Percentiles rank a stretch among this genome's conserved stretches.
These are phyloP conservation scores for Melanophora roralis DNA, from an alignment of 2,888 invertebrate genomes.

Conservation along the genomic window DNA sequence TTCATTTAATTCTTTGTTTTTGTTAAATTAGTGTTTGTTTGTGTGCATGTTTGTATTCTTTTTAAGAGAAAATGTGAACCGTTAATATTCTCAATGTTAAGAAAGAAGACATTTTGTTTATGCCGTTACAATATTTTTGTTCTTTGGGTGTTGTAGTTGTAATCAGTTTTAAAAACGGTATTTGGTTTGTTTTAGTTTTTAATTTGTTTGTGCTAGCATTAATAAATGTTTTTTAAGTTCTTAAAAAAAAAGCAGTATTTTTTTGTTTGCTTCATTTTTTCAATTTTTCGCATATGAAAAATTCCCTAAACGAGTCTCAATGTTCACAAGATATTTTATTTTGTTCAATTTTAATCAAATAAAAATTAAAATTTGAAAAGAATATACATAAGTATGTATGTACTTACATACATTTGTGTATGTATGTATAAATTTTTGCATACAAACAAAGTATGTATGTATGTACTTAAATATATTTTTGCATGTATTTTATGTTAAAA, in stretches of 20 bases:
- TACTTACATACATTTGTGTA: no score
- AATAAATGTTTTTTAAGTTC: conserved; percentile 52
- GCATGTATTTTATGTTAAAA: conserved; percentile 19
- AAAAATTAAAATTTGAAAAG: conserved; percentile 25
- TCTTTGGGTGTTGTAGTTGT: conserved; percentile 9
- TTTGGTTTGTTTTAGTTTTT: conserved; percentile 25
- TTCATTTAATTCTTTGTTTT: conserved; percentile 37
- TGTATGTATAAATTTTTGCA: not conserved
- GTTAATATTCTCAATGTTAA: conserved; percentile 51
- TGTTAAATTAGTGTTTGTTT: not conserved
- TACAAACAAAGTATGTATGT: no score
- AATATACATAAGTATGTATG: no score
- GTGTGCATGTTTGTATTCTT: not conserved
- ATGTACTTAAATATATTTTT: no score
- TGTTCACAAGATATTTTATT: conserved; percentile 67
- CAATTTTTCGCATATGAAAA: conserved; percentile 66
- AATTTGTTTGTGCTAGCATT: conserved; percentile 34
- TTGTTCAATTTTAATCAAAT: conserved; percentile 58
- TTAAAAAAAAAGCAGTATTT: conserved; percentile 30
- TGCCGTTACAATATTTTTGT: not conserved
- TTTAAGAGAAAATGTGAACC: not conserved
- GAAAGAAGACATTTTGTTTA: conserved; percentile 55
- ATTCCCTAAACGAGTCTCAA: conserved; percentile 76
- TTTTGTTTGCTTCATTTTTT: conserved; percentile 52
- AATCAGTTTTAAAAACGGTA: conserved; percentile 43